Base-by-base conservation (phyloP, 2,888 invertebrate species). In the Leptura quadrifasciata region DNA sequence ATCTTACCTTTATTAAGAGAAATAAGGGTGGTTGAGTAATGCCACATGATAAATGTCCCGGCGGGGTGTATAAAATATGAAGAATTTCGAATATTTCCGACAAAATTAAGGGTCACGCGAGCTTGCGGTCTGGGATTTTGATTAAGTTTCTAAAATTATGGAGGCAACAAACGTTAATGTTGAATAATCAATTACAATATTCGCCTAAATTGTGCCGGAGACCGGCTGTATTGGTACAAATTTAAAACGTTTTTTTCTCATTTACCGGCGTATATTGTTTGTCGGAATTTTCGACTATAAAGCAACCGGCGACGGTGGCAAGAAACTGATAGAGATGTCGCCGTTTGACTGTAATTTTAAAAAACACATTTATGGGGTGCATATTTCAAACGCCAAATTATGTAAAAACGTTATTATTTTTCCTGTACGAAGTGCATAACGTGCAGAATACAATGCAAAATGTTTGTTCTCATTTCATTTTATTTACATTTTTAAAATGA, bases 1-100 rank as follows among this genome's bases (percentile, higher is more conserved):
- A 82, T 79, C 78, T 77, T 76, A 75, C 79, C 76, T 77, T 81
- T 79, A 80, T 81, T 80, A 79, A 71, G 75, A 77, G 79, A 78
- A 79, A 79, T 76, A 75, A 75, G 76, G 74, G 75, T 70, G 63
- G 57, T 55, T 63, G 69, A 69, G 67, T 83, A 81, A 81, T 80
- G 75, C 79, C 75, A 75, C 72, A 79, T 82, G 82, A 82, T 82
- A 78, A 81, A 81, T 78, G 79, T 69, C 67, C 60, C 39, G 63
- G 74, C 10, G 77, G 78, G 77, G 72, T 72, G 69, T 76, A 79
- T 75, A 74, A 78, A 76, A 80, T 80, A 78, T 76, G 78, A 80
- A 80, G 80, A 78, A 80, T 80, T 74, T 73, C 63, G 76, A 70
- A 77, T 74, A 79, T 80, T 80, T 80, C 80, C 80, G 70, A 61